Evolutionary conservation across 2,797 vertebrate genomes (phyloP).

Genomic region (Dermochelys coriacea): DNA sequence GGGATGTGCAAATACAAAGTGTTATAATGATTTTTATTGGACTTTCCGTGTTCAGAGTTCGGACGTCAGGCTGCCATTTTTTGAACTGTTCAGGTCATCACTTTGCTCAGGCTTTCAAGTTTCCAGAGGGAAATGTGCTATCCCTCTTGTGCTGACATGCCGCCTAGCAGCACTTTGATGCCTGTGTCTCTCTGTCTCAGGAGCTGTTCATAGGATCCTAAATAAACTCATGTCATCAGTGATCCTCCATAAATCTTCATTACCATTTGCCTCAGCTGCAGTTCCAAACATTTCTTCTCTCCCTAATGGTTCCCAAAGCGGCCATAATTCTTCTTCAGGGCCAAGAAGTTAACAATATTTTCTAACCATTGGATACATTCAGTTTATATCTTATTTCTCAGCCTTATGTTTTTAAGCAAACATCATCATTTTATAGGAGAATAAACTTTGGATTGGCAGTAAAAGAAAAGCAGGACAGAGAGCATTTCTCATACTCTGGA

Average conservation of each 20-base stretch:
- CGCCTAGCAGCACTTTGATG: rapidly evolving
- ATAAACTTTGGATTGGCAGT: neutral
- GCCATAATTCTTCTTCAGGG: constrained; percentile 5
- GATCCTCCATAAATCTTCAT: constrained; percentile 67
- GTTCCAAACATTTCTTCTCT: neutral
- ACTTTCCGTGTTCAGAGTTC: neutral
- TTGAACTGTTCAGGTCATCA: neutral
- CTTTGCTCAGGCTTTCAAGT: rapidly evolving
- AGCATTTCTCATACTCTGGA: rapidly evolving
- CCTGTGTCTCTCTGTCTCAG: constrained; percentile 22
- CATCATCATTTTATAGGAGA: rapidly evolving
- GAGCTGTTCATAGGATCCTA: constrained; percentile 31
- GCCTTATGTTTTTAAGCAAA: neutral
- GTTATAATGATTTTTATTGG: neutral
- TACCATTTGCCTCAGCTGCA: neutral
- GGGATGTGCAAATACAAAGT: neutral
- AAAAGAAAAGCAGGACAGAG: neutral
- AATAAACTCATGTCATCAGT: constrained; percentile 38
- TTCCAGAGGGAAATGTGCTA: neutral
- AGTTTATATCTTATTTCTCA: neutral
- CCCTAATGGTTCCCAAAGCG: neutral
- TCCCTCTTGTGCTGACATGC: neutral
- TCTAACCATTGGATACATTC: neutral
- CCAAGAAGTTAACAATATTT: neutral
- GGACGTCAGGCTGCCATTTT: neutral